phyloP scores from a whole-genome alignment of 2,888 invertebrate genomes.

The Amphipyra tragopoginis region DNA sequence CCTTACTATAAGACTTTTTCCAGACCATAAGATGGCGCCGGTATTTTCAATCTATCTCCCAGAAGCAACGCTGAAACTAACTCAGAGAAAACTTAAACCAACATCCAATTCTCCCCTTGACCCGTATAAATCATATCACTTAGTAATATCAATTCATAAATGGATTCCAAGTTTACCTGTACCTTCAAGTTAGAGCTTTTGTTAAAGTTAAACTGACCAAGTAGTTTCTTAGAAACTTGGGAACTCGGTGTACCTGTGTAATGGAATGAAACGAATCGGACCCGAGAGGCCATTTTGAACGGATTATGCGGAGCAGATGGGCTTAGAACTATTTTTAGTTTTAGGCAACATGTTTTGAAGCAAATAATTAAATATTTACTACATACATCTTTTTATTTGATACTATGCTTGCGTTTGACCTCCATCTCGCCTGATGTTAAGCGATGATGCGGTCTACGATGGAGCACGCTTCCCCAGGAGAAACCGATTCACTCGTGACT shows the following conservation, averaged over 20 bases:
- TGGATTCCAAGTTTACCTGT: constrained; percentile 35
- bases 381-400: no score
- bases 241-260: constrained; percentile 25
- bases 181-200: constrained; percentile 31
- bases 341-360: neutral
- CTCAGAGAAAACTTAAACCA: neutral
- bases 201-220: constrained; percentile 58
- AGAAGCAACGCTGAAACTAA: no score
- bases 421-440: no score
- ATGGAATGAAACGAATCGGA: constrained; percentile 52
- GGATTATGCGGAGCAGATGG: constrained; percentile 33
- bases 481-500: no score
- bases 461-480: no score
- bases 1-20: no score
- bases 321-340: constrained; percentile 6
- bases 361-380: no score
- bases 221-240: constrained; percentile 35
- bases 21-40: no score
- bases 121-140: constrained; percentile 45
- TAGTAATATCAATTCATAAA: constrained; percentile 34
- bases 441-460: no score
- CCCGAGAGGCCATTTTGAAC: constrained; percentile 38
- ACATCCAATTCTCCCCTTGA: neutral
- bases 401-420: no score
- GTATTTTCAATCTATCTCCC: no score